Conservation (phyloP, 2,797 vertebrate genomes). For the Onychomys leucogaster region DNA sequence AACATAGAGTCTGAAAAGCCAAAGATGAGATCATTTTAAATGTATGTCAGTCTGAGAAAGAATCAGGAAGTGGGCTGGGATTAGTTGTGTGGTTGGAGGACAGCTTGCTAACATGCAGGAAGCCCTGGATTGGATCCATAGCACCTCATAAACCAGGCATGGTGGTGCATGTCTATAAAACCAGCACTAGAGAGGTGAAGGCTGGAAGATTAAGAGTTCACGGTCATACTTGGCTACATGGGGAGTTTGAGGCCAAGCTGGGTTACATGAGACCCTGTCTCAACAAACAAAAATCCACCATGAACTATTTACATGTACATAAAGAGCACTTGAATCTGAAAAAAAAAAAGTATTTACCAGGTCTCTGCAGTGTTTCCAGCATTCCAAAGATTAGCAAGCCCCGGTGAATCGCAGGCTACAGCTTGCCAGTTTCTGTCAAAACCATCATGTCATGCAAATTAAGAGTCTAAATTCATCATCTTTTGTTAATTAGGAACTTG, state of each 20-base stretch:
- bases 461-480: background rate
- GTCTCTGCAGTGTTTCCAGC: background rate
- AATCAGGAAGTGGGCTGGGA: background rate
- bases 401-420: rapidly evolving
- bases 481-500: background rate
- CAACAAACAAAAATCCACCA: background rate
- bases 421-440: background rate
- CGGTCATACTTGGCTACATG: background rate
- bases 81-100: background rate
- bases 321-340: background rate
- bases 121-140: background rate
- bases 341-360: background rate
- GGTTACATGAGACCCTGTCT: background rate
- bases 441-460: background rate
- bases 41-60: background rate
- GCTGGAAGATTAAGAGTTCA: background rate
- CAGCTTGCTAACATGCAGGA: background rate
- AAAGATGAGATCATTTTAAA: background rate
- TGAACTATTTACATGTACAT: no score
- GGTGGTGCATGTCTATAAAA: background rate
- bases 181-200: background rate
- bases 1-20: background rate
- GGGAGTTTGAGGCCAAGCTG: background rate
- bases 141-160: background rate
- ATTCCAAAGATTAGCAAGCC: background rate